Percentiles rank a stretch among this genome's conserved stretches.
Conservation (phyloP, 2,888 invertebrate species). For the Pseudococcus jackbeardsleyi region DNA sequence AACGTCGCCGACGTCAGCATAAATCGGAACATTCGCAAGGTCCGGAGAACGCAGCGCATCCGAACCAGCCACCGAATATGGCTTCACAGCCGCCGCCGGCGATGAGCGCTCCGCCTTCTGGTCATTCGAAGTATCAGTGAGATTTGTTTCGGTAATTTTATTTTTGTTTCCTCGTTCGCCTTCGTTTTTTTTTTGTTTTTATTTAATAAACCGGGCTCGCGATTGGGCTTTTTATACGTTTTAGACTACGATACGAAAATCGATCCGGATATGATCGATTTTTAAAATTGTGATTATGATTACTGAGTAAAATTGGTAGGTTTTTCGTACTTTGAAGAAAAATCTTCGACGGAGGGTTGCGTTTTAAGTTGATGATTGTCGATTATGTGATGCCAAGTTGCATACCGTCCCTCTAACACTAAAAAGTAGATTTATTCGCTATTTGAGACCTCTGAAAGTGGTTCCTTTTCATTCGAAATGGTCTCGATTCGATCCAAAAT, state of each 20-base stretch:
- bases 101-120: slow-evolving; percentile 12
- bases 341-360: background rate
- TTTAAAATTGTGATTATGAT: background rate
- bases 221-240: background rate
- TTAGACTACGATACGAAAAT: background rate
- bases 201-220: too few species aligned
- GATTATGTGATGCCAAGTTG: background rate
- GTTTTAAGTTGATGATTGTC: background rate
- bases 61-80: background rate
- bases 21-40: slow-evolving; percentile 50
- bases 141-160: background rate
- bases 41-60: background rate
- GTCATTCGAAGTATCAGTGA: slow-evolving; percentile 38
- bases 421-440: too few species aligned
- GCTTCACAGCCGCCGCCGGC: slow-evolving; percentile 36
- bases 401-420: background rate
- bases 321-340: background rate
- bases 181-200: background rate
- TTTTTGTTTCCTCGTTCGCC: background rate
- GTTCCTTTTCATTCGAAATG: too few species aligned
- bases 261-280: background rate
- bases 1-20: slow-evolving; percentile 87
- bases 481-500: too few species aligned
- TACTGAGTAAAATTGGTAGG: background rate
- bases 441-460: too few species aligned